Conservation (phyloP, 2,113 vertebrate genomes). For the Butorides virescens region DNA sequence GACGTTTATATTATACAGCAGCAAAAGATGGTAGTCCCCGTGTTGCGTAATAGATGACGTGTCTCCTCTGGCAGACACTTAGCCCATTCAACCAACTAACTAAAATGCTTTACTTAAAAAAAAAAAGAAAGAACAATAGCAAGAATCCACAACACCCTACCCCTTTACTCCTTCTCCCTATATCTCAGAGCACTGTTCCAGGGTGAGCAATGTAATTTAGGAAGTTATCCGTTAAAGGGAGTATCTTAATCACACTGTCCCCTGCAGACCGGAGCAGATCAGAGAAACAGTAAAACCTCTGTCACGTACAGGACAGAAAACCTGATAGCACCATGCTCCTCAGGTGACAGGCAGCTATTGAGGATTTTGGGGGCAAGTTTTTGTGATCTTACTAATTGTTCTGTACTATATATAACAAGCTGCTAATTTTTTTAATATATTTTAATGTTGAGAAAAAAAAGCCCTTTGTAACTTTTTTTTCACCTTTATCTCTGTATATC, state of each 20-base stretch:
- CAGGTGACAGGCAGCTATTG: background rate
- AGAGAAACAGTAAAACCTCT: constrained; percentile 40
- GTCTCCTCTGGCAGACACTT: background rate
- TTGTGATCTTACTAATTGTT: background rate
- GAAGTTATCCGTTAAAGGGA: background rate
- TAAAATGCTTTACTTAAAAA: background rate
- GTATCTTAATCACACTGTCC: background rate
- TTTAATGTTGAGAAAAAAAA: background rate
- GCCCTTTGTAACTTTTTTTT: background rate
- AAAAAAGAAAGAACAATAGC: background rate
- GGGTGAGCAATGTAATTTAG: background rate
- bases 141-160: background rate
- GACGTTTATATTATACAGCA: background rate
- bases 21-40: background rate
- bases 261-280: background rate
- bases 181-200: background rate
- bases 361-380: background rate
- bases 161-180: background rate
- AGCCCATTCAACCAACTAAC: background rate
- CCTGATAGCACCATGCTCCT: background rate
- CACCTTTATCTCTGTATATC: background rate
- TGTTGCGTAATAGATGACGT: background rate
- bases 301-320: background rate
- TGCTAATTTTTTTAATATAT: background rate
- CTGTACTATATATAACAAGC: background rate